These are phyloP conservation scores for Dolichotis patagonum DNA, from an alignment of 2,113 vertebrate species.

Conservation along the genomic window DNA sequence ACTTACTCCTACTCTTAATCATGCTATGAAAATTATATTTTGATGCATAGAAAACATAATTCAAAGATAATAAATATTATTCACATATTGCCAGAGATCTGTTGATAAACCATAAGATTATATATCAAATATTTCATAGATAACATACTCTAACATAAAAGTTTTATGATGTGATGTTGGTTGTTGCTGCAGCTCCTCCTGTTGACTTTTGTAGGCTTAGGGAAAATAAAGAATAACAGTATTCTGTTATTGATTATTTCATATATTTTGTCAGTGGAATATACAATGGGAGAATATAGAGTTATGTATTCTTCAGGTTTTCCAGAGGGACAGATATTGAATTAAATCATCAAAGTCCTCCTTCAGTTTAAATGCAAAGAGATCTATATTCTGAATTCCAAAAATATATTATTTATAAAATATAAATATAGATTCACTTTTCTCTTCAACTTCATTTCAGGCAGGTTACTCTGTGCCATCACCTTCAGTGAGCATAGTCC, in stretches of 20 bases:
- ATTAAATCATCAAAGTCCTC: constrained; percentile 13
- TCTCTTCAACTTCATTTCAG: not conserved
- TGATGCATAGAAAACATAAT: not conserved
- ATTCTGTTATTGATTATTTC: not conserved
- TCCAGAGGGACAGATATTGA: not conserved
- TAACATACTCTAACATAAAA: not conserved
- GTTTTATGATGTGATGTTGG: not conserved
- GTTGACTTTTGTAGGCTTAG: not conserved
- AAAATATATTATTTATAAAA: constrained; percentile 49
- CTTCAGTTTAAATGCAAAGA: constrained; percentile 1
- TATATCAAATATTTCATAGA: not conserved
- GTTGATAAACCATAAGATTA: not conserved
- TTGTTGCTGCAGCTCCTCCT: not conserved
- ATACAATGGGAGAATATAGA: not conserved
- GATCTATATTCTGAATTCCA: not conserved
- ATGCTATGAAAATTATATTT: not conserved
- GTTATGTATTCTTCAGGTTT: not conserved
- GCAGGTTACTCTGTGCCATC: not conserved
- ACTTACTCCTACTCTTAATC: not conserved
- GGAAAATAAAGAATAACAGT: not conserved
- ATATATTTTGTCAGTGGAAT: not conserved
- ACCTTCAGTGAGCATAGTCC: not conserved
- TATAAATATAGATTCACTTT: constrained; percentile 16
- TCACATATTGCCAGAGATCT: not conserved
- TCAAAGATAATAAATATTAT: constrained; percentile 4